These are phyloP conservation scores for Ptilodon capucinus DNA, from an alignment of 2,888 invertebrate species.

Conservation along the genomic window DNA sequence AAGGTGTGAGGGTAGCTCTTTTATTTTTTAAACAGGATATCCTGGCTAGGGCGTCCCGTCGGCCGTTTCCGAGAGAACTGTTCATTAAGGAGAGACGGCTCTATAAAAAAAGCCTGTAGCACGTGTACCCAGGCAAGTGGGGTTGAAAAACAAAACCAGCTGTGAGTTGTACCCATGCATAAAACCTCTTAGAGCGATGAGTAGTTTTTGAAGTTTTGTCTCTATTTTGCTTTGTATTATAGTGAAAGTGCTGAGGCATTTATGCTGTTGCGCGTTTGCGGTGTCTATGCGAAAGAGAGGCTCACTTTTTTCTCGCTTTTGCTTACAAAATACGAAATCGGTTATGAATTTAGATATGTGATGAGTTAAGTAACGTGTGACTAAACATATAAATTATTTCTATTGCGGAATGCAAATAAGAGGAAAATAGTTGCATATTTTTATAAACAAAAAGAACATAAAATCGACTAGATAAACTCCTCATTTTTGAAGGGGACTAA, in stretches of 20 bases:
- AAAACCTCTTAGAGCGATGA: constrained; percentile 15
- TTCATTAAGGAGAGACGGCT: constrained; percentile 58
- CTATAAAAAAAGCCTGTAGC: constrained; percentile 63
- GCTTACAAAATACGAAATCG: too few species aligned
- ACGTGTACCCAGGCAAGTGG: constrained; percentile 65
- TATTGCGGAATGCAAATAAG: too few species aligned
- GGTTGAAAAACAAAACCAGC: constrained; percentile 41
- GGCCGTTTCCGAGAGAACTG: constrained; percentile 67
- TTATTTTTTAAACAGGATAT: constrained; percentile 79
- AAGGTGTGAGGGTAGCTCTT: constrained; percentile 71
- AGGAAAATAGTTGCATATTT: too few species aligned
- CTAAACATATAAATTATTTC: too few species aligned
- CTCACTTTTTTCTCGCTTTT: not conserved
- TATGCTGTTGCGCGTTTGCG: not conserved
- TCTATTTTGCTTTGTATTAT: not conserved
- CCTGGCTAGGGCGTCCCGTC: constrained; percentile 61
- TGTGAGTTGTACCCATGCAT: constrained; percentile 17
- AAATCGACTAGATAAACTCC: too few species aligned
- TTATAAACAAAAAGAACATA: too few species aligned
- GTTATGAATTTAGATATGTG: too few species aligned
- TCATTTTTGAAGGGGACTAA: too few species aligned
- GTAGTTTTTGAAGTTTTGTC: constrained; percentile 11
- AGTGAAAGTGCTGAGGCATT: too few species aligned
- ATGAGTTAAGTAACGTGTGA: too few species aligned
- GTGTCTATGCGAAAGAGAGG: not conserved